Conservation (phyloP, 1,140 invertebrate genomes). For the Macrostomum lignano region DNA sequence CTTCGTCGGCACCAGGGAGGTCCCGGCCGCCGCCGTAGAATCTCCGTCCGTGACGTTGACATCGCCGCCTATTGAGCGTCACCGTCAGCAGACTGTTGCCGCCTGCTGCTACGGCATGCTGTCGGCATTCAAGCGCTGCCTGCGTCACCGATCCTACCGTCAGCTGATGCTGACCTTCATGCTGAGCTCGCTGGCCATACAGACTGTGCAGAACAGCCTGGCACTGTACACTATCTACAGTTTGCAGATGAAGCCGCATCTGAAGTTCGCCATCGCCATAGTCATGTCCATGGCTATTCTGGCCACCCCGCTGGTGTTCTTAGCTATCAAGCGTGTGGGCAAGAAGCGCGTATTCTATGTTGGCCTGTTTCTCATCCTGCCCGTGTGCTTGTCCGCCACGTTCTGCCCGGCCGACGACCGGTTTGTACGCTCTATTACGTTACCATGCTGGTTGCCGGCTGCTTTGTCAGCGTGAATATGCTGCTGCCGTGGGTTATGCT, state of each 20-base stretch:
- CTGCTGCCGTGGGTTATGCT: constrained; percentile 12
- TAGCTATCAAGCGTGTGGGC: constrained; percentile 12
- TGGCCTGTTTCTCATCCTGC: constrained; percentile 12
- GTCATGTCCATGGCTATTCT: constrained; percentile 17
- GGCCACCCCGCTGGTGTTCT: constrained; percentile 17
- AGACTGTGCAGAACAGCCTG: constrained; percentile 20
- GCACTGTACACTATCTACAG: constrained; percentile 17
- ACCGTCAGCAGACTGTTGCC: too few relatives aligned
- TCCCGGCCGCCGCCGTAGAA: too few relatives aligned
- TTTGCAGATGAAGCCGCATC: constrained; percentile 13
- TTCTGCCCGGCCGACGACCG: constrained; percentile 11
- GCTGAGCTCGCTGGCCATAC: too few relatives aligned
- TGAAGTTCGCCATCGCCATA: constrained; percentile 13
- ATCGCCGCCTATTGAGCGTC: too few relatives aligned
- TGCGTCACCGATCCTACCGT: too few relatives aligned
- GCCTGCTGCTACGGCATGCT: too few relatives aligned
- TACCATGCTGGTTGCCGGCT: neutral
- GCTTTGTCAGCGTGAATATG: constrained; percentile 4
- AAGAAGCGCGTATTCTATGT: constrained; percentile 19
- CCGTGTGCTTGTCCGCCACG: constrained; percentile 9
- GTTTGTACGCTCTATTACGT: constrained; percentile 1
- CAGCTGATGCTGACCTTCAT: neutral
- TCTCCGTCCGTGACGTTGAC: too few relatives aligned
- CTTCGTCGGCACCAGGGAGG: too few relatives aligned
- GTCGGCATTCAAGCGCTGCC: too few relatives aligned